Evolutionary conservation across 2,797 vertebrate genomes (phyloP), one percentile per base, ranked within the genome.

Genomic region (Galago senegalensis): DNA sequence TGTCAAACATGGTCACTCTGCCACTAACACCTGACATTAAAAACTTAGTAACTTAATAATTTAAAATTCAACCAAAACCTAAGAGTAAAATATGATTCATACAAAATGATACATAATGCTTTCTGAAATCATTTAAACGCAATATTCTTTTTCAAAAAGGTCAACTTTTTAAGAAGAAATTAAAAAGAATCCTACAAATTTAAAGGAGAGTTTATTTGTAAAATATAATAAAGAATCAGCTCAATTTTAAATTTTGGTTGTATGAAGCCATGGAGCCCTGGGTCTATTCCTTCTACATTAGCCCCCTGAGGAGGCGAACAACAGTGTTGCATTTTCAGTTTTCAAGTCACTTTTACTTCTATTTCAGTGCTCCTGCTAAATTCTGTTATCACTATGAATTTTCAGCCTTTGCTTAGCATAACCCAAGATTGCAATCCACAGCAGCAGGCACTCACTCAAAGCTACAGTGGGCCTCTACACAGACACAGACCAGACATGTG

Each of bases 61-160:
- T 92, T 60, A 49, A 94, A 85, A 61, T 56, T 82, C 37, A 85
- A 95, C 31, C 93, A 94, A 96, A 93, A 82, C 31, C 20, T 0
- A 69, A 94, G 29, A 79, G 21, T 94, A 81, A 94, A 80, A 86
- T 17, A 87, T 18, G 31, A 90, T n/a, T 13, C 13, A 70, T 20
- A 63, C 37, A 69, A 83, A 89, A 94, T 46, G 5, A 72, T 75
- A 92, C 67, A 82, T 58, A 27, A 16, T 83, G 2, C 2, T 46
- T 81, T 91, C 34, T 56, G 89, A 63, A 20, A 72, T 73, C 56
- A 93, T 61, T 87, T 90, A 84, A 93, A 63, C 29, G 85, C 4
- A 83, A 10, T 85, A 76, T 87, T 67, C 14, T 61, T 89, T 93
- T 63, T 89, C 72, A n/a, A 87, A 80, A 69, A 73, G 46, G 25